Conservation (phyloP, 2,797 vertebrate genomes). For the Manis crassicaudata region DNA sequence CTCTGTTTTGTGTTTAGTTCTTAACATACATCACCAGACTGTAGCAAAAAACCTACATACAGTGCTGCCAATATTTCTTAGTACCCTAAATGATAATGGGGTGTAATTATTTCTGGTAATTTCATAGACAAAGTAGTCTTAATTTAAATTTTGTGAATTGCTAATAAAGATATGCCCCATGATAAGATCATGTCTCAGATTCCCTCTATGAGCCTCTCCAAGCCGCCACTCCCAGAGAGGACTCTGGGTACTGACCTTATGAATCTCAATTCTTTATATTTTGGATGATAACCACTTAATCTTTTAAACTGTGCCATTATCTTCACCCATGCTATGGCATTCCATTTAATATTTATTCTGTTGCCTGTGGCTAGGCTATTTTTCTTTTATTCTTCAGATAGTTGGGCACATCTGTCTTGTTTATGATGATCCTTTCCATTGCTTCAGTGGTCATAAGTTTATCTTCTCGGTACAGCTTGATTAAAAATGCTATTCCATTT, state of each 20-base stretch:
- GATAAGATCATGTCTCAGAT: background rate
- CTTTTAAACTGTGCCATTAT: slow-evolving; percentile 55
- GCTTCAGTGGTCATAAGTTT: slow-evolving; percentile 57
- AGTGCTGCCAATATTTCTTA: background rate
- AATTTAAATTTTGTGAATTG: background rate
- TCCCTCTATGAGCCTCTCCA: background rate
- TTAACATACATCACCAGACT: background rate
- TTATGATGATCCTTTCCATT: background rate
- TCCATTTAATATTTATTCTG: slow-evolving; percentile 59
- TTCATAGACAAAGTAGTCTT: background rate
- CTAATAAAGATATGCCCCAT: background rate
- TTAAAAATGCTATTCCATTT: slow-evolving; percentile 58
- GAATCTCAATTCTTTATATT: slow-evolving; percentile 33
- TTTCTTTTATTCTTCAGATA: slow-evolving; percentile 54
- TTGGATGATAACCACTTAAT: slow-evolving; percentile 53
- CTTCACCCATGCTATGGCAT: slow-evolving; percentile 25
- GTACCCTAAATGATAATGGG: background rate
- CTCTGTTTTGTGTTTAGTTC: background rate
- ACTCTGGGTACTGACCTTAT: background rate
- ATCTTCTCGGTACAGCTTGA: slow-evolving; percentile 54
- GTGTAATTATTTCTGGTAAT: background rate
- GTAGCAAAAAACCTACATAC: background rate
- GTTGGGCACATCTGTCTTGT: slow-evolving; percentile 50
- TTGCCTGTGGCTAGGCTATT: slow-evolving; percentile 51
- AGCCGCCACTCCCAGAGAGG: background rate